These are phyloP conservation scores for Heteromyza rotundicornis DNA, from an alignment of 2,888 invertebrate species.

Conservation along the genomic window DNA sequence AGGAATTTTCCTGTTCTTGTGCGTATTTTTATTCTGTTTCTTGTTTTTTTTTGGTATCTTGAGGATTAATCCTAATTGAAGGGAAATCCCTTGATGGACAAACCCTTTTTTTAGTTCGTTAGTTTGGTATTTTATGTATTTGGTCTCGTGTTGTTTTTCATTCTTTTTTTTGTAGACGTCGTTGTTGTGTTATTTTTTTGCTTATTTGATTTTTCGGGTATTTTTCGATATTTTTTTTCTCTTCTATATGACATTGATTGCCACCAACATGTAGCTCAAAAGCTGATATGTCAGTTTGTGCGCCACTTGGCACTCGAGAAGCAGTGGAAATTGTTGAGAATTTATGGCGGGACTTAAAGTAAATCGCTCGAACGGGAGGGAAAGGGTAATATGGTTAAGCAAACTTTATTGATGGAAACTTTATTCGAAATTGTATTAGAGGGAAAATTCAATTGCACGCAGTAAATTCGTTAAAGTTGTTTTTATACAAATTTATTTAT, in stretches of 20 bases:
- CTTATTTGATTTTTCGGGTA: not conserved
- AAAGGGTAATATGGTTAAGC: too few species aligned
- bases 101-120: slow-evolving; percentile 21
- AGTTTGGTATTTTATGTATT: slow-evolving; percentile 4
- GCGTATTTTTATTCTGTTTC: slow-evolving; percentile 16
- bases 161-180: not conserved
- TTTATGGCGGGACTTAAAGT: not conserved
- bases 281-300: not conserved
- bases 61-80: slow-evolving; percentile 60
- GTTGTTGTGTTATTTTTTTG: not conserved
- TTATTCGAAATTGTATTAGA: too few species aligned
- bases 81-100: slow-evolving; percentile 54
- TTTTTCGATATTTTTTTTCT: too few species aligned
- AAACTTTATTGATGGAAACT: too few species aligned
- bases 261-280: not conserved
- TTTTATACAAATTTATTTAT: too few species aligned
- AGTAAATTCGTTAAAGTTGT: too few species aligned
- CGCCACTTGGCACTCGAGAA: not conserved
- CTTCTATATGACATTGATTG: not conserved
- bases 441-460: too few species aligned
- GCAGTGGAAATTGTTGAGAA: not conserved
- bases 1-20: slow-evolving; percentile 14
- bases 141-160: not conserved
- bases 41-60: slow-evolving; percentile 41
- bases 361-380: not conserved